Percentiles rank a stretch among this genome's conserved stretches.
These are phyloP conservation scores for Conger conger DNA, from an alignment of 2,113 vertebrate genomes.

Conservation along the genomic window DNA sequence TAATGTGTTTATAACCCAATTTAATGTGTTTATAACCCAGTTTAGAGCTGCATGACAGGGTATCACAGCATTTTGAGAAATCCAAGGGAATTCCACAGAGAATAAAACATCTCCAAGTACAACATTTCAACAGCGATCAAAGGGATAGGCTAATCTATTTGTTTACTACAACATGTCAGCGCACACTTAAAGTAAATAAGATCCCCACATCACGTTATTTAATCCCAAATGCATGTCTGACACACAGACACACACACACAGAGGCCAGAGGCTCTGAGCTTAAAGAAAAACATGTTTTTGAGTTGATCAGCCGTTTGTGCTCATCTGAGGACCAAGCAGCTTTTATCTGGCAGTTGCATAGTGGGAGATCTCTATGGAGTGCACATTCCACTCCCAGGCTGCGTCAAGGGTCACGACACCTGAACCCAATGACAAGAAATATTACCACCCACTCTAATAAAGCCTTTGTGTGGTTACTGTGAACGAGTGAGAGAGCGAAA, in stretches of 20 bases:
- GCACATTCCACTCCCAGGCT: not conserved
- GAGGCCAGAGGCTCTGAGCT: not conserved
- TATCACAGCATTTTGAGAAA: not conserved
- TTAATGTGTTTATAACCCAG: not conserved
- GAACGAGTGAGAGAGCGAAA: not conserved
- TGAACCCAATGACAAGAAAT: not conserved
- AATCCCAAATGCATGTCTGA: not conserved
- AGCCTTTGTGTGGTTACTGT: not conserved
- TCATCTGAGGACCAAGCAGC: not conserved
- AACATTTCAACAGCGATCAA: not conserved
- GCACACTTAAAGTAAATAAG: not conserved
- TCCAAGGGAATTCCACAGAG: not conserved
- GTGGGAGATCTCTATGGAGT: not conserved
- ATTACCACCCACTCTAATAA: not conserved
- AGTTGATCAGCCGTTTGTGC: not conserved
- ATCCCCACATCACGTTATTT: not conserved
- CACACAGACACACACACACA: slow-evolving; percentile 4
- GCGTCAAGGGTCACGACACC: not conserved
- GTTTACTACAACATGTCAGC: not conserved
- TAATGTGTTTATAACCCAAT: not conserved
- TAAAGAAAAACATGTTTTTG: not conserved
- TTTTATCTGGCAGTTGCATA: not conserved
- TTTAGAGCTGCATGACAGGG: not conserved
- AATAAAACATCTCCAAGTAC: not conserved
- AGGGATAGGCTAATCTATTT: not conserved